Conservation (phyloP, 2,113 vertebrate genomes). For the Dunckerocampus dactyliophorus region DNA sequence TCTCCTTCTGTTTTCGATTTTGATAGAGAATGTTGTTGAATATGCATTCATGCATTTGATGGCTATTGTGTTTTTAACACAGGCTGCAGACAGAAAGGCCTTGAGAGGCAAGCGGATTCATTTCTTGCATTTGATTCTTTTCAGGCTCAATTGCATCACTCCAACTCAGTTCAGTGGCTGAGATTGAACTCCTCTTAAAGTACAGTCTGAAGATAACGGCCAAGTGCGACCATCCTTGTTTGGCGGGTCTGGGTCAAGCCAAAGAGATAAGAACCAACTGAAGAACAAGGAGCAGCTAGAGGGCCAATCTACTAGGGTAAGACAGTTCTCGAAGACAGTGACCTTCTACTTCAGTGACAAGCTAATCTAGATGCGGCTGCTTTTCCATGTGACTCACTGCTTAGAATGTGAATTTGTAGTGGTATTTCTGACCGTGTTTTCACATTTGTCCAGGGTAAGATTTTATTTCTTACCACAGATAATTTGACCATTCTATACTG, state of each 20-base stretch:
- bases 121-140: too few relatives aligned
- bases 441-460: not conserved
- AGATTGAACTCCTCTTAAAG: not conserved
- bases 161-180: not conserved
- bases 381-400: slow-evolving; percentile 24
- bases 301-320: slow-evolving; percentile 34
- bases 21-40: too few relatives aligned
- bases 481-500: not conserved
- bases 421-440: slow-evolving; percentile 1
- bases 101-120: too few relatives aligned
- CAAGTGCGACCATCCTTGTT: too few relatives aligned
- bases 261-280: slow-evolving; percentile 45
- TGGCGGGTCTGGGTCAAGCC: slow-evolving; percentile 13
- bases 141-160: too few relatives aligned
- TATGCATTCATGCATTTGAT: too few relatives aligned
- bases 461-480: not conserved
- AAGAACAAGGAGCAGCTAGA: slow-evolving; percentile 36
- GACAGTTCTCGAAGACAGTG: slow-evolving; percentile 29
- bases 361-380: slow-evolving; percentile 42
- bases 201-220: slow-evolving; percentile 3
- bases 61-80: too few relatives aligned
- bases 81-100: too few relatives aligned
- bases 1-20: too few relatives aligned
- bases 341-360: slow-evolving; percentile 44
- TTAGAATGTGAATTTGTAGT: slow-evolving; percentile 3